Conservation (phyloP, 2,797 vertebrate species). For the Argyrosomus regius region DNA sequence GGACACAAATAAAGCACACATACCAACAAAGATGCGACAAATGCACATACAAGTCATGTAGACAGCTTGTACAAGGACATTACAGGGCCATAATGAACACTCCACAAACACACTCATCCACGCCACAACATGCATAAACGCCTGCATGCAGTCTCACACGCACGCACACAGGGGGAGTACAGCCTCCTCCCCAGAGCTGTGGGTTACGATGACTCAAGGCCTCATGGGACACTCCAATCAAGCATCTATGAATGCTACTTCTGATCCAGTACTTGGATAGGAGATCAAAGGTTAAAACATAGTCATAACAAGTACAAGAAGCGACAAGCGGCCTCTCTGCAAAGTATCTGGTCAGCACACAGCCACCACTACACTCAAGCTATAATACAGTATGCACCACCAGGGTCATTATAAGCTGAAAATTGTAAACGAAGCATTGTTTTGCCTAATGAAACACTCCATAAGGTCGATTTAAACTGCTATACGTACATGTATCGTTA, state of each 20-base stretch:
- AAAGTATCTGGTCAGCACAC: constrained; percentile 62
- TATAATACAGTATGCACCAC: constrained; percentile 39
- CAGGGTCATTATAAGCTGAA: constrained; percentile 38
- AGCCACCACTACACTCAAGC: constrained; percentile 59
- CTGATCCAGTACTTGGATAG: constrained; percentile 73
- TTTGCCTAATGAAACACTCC: constrained; percentile 36
- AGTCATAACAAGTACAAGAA: constrained; percentile 72
- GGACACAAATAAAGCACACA: constrained; percentile 81
- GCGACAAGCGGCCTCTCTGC: constrained; percentile 63
- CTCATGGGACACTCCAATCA: constrained; percentile 71
- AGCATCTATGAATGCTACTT: constrained; percentile 71
- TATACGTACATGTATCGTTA: constrained; percentile 17
- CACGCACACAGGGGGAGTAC: constrained; percentile 48
- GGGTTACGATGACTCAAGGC: constrained; percentile 77
- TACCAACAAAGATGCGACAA: constrained; percentile 80
- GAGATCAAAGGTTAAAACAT: constrained; percentile 75
- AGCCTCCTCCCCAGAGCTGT: constrained; percentile 66
- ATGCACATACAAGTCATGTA: constrained; percentile 80
- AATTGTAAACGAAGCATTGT: constrained; percentile 33
- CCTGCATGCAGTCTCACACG: constrained; percentile 52
- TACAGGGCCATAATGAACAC: constrained; percentile 59
- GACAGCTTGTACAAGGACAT: constrained; percentile 79
- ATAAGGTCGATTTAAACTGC: constrained; percentile 21
- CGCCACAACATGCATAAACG: constrained; percentile 37
- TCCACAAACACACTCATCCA: constrained; percentile 45